A percentile compares a stretch with the other conserved stretches of the same genome.
These are phyloP conservation scores for Rhagonycha fulva DNA, from an alignment of 2,888 invertebrate species.

Conservation along the genomic window DNA sequence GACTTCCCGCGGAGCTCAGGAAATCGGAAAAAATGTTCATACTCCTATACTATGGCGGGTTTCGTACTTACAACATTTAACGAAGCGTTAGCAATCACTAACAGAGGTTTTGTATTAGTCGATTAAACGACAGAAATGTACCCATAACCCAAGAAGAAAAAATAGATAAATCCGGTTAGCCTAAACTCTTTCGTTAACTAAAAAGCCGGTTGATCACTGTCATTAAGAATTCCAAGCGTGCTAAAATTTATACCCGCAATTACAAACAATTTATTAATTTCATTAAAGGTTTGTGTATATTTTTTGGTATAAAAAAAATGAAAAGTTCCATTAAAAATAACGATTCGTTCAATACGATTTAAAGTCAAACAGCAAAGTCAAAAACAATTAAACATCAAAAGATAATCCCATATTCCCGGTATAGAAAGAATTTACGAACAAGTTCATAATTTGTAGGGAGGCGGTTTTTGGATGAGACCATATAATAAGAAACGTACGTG, in stretches of 20 bases:
- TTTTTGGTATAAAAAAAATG: not conserved
- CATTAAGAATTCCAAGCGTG: not conserved
- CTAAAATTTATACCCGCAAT: not conserved
- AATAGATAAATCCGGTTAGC: not conserved
- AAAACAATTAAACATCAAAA: constrained; percentile 14
- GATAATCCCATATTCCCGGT: constrained; percentile 37
- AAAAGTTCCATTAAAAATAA: not conserved
- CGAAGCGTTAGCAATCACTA: not conserved
- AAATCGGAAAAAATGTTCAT: not conserved
- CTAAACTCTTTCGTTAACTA: not conserved
- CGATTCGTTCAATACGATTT: not conserved
- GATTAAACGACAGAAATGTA: not conserved
- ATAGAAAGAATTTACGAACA: constrained; percentile 35
- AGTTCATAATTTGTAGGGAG: constrained; percentile 37
- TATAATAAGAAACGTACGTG: constrained; percentile 49
- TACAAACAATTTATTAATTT: not conserved
- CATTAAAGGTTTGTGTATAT: not conserved
- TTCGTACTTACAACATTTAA: not conserved
- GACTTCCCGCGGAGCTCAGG: not conserved
- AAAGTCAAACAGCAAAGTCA: not conserved
- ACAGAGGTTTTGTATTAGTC: too few relatives aligned
- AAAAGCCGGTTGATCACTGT: not conserved
- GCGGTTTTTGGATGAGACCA: constrained; percentile 39
- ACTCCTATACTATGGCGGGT: not conserved
- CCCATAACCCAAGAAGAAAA: not conserved